Conservation (phyloP, 2,888 invertebrate species). For the Meta bourneti region DNA sequence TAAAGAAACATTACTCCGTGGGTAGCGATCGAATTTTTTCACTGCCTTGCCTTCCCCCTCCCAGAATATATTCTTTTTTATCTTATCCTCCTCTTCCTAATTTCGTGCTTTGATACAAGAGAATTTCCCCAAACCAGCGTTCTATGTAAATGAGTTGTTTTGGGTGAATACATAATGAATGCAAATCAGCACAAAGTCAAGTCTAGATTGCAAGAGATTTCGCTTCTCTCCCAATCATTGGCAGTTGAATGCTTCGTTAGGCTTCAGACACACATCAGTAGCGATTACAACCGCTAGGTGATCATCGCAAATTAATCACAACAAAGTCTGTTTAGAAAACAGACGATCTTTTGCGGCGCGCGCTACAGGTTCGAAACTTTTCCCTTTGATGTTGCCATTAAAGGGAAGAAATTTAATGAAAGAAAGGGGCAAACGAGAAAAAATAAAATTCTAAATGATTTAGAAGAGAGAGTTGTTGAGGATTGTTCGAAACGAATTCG, state of each 20-base stretch:
- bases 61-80: conserved; percentile 41
- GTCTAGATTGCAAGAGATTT: conserved; percentile 64
- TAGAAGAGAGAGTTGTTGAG: conserved; percentile 5
- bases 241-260: conserved; percentile 75
- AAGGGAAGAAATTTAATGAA: conserved; percentile 75
- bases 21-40: conserved; percentile 73
- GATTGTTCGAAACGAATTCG: conserved; percentile 48
- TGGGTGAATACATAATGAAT: conserved; percentile 76
- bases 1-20: conserved; percentile 76
- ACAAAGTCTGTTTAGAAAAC: conserved; percentile 73
- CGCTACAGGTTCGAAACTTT: conserved; percentile 45
- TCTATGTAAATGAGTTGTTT: conserved; percentile 76
- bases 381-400: conserved; percentile 76
- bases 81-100: conserved; percentile 65
- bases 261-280: conserved; percentile 59
- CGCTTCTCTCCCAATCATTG: conserved; percentile 65
- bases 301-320: conserved; percentile 77
- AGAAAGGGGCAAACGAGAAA: conserved; percentile 40
- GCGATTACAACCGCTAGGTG: conserved; percentile 75
- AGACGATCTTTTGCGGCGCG: conserved; percentile 64
- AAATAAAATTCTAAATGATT: conserved; percentile 67
- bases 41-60: conserved; percentile 22
- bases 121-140: conserved; percentile 73
- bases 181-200: conserved; percentile 66
- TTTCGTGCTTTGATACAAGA: conserved; percentile 76